Base-by-base conservation (phyloP, 53 echinoderm and acorn worm species). In the Luidia sarsii region DNA sequence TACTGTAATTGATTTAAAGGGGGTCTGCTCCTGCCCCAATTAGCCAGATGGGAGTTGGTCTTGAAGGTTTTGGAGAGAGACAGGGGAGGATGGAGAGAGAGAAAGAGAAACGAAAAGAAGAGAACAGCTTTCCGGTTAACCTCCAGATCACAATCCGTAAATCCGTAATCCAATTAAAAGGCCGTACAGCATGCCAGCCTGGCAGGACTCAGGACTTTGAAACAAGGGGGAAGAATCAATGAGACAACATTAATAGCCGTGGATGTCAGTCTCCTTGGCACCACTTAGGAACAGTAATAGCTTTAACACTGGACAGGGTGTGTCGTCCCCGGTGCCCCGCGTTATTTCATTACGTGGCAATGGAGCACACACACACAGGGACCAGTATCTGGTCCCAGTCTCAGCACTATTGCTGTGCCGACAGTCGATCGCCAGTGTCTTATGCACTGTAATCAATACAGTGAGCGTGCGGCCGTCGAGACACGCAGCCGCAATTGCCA, bases 361-460 rank as follows among this genome's bases (percentile, higher is more conserved):
- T 77, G 61, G 31, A 23, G 25, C 3, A 31, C 61, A 15, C 30
- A 61, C 46, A 57, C 37, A 38, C 55, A 5, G 23, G n/a, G n/a
- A n/a, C n/a, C n/a, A n/a, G 41, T 41, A 41, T 19, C 5, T 19
- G 22, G 33, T 59, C 61, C 62, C 77, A 60, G 77, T 32, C 60
- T 37, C 39, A n/a, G n/a, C n/a, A 6, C 41, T 11, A 60, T 77
- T 29, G 60, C 32, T 48, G 21, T 45, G 46, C 77, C 77, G 77
- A 77, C 77, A 77, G 77, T 20, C 28, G 61, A 77, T 77, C 19
- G n/a, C n/a, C n/a, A n/a, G n/a, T n/a, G n/a, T n/a, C n/a, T n/a
- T n/a, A n/a, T n/a, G n/a, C n/a, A n/a, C n/a, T n/a, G n/a, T n/a
- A n/a, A n/a, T n/a, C n/a, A n/a, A n/a, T n/a, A n/a, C n/a, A n/a